Percentiles rank a stretch among this genome's conserved stretches.
These are phyloP conservation scores for Misgurnus mizolepis DNA, from an alignment of 2,113 vertebrate species.

Conservation along the genomic window DNA sequence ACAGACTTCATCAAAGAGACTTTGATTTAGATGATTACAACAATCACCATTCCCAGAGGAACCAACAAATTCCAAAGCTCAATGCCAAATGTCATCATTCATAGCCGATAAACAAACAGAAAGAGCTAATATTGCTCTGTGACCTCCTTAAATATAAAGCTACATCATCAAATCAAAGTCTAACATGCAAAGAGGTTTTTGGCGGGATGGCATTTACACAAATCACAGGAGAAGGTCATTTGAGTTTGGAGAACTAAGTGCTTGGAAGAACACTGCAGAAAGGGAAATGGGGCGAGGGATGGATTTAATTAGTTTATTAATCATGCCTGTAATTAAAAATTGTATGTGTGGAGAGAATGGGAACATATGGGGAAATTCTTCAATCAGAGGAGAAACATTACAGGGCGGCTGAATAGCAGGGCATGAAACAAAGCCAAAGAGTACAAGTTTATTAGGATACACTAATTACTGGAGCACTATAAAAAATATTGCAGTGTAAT, in stretches of 20 bases:
- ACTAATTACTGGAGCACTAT: background rate
- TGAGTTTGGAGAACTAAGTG: slow-evolving; percentile 36
- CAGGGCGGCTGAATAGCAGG: background rate
- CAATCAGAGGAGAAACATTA: background rate
- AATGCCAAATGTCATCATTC: slow-evolving; percentile 27
- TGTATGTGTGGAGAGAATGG: background rate
- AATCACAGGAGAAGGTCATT: slow-evolving; percentile 16
- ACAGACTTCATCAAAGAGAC: slow-evolving; percentile 4
- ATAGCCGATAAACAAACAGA: slow-evolving; percentile 12
- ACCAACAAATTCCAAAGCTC: slow-evolving; percentile 10
- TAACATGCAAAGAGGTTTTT: slow-evolving; percentile 29
- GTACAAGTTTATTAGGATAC: background rate
- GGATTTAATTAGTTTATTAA: slow-evolving; percentile 40
- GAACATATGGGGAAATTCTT: background rate
- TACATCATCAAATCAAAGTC: slow-evolving; percentile 30
- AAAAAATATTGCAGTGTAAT: background rate
- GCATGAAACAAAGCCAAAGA: slow-evolving; percentile 5
- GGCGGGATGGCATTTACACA: slow-evolving; percentile 20
- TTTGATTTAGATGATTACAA: background rate
- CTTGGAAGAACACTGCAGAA: slow-evolving; percentile 19
- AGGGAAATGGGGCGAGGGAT: slow-evolving; percentile 8
- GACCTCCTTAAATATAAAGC: slow-evolving; percentile 8
- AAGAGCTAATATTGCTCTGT: background rate
- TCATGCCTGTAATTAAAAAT: slow-evolving; percentile 35
- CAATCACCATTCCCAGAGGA: background rate